phyloP scores from a whole-genome alignment of 2,797 vertebrate species.

The Nyctalus aviator region DNA sequence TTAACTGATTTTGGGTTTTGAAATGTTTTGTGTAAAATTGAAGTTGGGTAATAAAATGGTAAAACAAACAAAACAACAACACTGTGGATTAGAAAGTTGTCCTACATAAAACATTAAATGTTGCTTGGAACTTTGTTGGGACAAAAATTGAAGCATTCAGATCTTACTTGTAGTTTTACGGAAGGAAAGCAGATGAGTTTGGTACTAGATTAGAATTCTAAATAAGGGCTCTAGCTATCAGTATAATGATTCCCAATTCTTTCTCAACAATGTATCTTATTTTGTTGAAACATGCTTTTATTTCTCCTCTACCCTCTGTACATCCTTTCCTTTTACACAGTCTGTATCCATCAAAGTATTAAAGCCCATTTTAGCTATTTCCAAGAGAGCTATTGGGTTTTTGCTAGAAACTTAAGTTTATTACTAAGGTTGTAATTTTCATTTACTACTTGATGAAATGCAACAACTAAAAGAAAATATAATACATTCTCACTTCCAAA shows the following conservation, averaged over 20 bases:
- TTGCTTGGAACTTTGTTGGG: neutral
- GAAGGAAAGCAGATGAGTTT: neutral
- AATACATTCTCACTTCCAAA: neutral
- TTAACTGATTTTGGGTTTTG: conserved; percentile 28
- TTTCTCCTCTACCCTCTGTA: neutral
- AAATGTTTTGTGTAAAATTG: conserved; percentile 7
- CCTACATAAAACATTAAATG: neutral
- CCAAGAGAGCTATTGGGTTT: neutral
- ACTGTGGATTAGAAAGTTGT: neutral
- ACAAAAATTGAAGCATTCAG: conserved; percentile 7
- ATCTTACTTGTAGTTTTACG: neutral
- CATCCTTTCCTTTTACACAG: neutral
- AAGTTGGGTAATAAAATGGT: conserved; percentile 18
- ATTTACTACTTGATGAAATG: conserved; percentile 3
- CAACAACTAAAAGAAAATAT: neutral
- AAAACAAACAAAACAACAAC: neutral
- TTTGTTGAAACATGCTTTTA: conserved; percentile 23
- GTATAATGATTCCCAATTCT: neutral
- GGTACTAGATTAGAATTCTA: conserved; percentile 7
- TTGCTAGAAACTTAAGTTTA: neutral
- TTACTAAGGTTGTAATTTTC: neutral
- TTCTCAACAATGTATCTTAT: neutral
- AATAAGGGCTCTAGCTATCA: neutral
- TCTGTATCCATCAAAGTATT: neutral
- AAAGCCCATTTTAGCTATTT: neutral